A percentile compares a stretch with the other conserved stretches of the same genome.
These are phyloP conservation scores for Uropsilus gracilis DNA, from an alignment of 2,113 vertebrate genomes.

Conservation along the genomic window DNA sequence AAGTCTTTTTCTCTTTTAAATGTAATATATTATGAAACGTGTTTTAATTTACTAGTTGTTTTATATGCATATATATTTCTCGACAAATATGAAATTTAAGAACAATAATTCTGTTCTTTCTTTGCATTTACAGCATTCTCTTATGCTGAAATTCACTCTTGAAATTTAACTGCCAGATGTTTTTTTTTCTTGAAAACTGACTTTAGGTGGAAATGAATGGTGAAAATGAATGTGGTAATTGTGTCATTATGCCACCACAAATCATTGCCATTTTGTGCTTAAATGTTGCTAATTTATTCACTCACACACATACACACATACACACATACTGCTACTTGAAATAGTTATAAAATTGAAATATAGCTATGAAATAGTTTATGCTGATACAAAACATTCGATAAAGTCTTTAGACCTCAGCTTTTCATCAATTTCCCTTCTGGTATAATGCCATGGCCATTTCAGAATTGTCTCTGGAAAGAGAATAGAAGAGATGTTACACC, in stretches of 20 bases:
- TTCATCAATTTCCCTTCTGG: background rate
- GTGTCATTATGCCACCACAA: slow-evolving; percentile 59
- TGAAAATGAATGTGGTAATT: slow-evolving; percentile 76
- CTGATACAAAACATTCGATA: slow-evolving; percentile 38
- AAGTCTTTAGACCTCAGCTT: slow-evolving; percentile 16
- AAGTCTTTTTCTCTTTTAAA: slow-evolving; percentile 6
- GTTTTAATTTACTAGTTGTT: background rate
- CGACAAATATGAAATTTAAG: background rate
- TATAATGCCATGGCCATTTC: background rate
- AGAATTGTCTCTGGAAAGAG: background rate
- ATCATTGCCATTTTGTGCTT: slow-evolving; percentile 74
- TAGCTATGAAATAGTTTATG: background rate
- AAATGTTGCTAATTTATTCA: slow-evolving; percentile 60
- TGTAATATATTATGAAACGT: background rate
- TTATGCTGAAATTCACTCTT: slow-evolving; percentile 41
- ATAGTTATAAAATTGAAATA: slow-evolving; percentile 53
- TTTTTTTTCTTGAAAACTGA: slow-evolving; percentile 75
- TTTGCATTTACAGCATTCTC: background rate
- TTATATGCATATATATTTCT: background rate
- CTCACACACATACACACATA: background rate
- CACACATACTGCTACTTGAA: slow-evolving; percentile 34
- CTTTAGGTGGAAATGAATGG: slow-evolving; percentile 71
- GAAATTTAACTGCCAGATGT: slow-evolving; percentile 68
- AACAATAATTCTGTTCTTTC: background rate
- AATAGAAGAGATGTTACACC: background rate